Percentiles rank a stretch among this genome's conserved stretches.
Conservation (phyloP, 2,113 vertebrate species). For the Cardinalis cardinalis region DNA sequence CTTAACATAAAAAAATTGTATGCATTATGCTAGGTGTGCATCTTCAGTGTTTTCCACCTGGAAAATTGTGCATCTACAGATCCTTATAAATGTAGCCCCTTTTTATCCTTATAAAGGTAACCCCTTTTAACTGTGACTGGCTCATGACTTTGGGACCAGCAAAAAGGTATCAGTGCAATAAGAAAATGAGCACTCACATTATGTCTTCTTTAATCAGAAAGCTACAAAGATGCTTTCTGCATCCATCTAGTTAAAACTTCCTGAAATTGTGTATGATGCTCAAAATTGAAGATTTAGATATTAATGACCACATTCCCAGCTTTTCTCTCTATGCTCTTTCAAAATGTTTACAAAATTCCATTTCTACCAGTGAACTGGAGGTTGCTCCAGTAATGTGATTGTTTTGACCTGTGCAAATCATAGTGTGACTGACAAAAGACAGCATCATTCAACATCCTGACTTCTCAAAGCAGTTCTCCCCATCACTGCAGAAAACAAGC, state of each 20-base stretch:
- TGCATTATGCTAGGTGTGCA: background rate
- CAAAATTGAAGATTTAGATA: background rate
- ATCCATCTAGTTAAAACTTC: background rate
- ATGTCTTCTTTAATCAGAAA: background rate
- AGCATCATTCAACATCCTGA: background rate
- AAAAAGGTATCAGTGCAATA: background rate
- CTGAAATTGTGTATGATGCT: background rate
- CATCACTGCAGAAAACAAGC: background rate
- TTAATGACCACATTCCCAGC: background rate
- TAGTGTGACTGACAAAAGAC: background rate
- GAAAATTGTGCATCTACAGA: background rate
- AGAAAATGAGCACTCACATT: background rate
- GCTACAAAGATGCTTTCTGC: background rate
- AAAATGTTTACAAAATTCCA: background rate
- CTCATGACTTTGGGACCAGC: fast-evolving
- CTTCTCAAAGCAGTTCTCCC: background rate
- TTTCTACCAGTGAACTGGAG: background rate
- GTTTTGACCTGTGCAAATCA: background rate
- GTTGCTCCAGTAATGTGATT: background rate
- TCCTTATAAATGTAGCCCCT: no score
- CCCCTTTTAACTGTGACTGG: background rate
- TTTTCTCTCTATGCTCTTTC: background rate
- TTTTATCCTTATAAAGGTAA: background rate
- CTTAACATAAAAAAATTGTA: background rate
- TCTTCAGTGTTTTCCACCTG: background rate